Base-by-base conservation (phyloP, 2,888 invertebrate genomes). In the Agonopterix subpropinquella region DNA sequence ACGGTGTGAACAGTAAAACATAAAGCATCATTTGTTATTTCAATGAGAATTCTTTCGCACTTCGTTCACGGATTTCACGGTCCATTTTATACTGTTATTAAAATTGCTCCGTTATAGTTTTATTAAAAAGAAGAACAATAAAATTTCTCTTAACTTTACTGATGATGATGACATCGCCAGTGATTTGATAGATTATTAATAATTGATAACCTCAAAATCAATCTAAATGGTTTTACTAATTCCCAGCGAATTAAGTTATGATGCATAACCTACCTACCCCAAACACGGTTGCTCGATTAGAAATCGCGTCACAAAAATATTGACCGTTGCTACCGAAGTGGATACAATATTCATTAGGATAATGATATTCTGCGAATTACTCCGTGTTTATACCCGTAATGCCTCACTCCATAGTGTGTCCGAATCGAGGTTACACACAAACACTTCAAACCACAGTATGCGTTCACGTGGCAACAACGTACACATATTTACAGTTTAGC, bases 371-470 rank as follows among this genome's bases (percentile, higher is more conserved):
- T 70, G 81, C 82, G 81, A 84, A 86, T 82, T 83, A 84, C 83
- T 77, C 77, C 67, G 74, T 81, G 82, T 80, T 82, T 82, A 83
- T 84, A 77, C 73, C 80, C 76, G 85, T 84, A 83, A 83, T 81
- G 74, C 73, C 62, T 70, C 70, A 66, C 70, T 65, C 74, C 70
- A 71, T 73, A 67, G 81, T 80, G 79, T 83, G 85, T 81, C 80
- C 80, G 78, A 84, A 87, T 80, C 82, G 87, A 84, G 87, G 87
- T 82, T 87, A 83, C 84, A 86, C 83, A 82, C 84, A 77, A 65
- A 71, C 72, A 70, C 60, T 59, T 58, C 64, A 67, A 61, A 62
- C 65, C 60, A 73, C 78, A 70, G 72, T 80, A 76, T 70, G 72
- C 73, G 73, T 80, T 82, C 76, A 81, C 86, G 82, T 85, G 76